Evolutionary conservation across 1,140 invertebrate species (phyloP), one percentile per base, ranked within the genome.

Genomic region (Rhyacophila brunnea): DNA sequence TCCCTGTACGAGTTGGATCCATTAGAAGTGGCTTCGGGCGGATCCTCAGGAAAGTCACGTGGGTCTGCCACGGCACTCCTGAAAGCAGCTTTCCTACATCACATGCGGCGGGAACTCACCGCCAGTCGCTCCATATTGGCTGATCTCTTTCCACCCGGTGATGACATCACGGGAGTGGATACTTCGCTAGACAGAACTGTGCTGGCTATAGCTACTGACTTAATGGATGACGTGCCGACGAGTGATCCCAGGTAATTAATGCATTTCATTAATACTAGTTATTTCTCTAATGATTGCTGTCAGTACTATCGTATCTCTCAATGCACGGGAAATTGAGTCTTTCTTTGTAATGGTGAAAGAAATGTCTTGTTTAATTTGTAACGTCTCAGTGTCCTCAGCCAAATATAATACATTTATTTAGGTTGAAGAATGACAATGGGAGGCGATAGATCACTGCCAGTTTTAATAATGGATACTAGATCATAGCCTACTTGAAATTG

Each of bases 151-250:
- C 62, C 74, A 68, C n/a, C 62, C 73, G 13, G 75, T 70, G 70
- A 54, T 11, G 66, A 69, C n/a, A 61, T 61, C 32, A 42, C 50
- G 7, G 79, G 81, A 51, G 78, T 83, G 34, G 84, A 87, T 71
- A 73, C 80, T 10, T 71, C 74, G 18, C 74, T 92, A 1, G 87
- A 92, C 74, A 81, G 81, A 48, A 75, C 87, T 18, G 85, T 92
- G 36, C 70, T 89, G n/a, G 77, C 78, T 38, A 81, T 93, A 0
- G 91, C 89, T 52, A 80, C 83, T 55, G 88, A 93, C 68, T 77
- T 96, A 48, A 85, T 95, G 42, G 89, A 96, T 73, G 93, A 96
- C 76, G 86, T 87, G 62, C 95, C 94, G 6, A 85, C 87, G 1
- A 85, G 89, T 44, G 94, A 97, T 83, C 94, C 93, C 1, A 79